phyloP scores from a whole-genome alignment of 2,113 vertebrate species.

The Dasyprocta punctata region DNA sequence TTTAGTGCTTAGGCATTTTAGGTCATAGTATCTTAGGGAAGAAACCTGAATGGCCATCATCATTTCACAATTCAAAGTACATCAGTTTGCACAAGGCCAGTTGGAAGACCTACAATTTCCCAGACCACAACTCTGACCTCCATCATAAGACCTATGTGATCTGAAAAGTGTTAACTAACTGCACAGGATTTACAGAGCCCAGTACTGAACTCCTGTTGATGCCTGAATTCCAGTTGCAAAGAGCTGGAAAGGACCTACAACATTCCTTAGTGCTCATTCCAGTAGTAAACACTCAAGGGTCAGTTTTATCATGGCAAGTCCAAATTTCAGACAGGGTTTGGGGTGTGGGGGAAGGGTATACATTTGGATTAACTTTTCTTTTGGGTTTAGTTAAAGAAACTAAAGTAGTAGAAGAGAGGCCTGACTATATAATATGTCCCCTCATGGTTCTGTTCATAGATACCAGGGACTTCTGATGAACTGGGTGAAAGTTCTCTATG shows the following conservation, averaged over 20 bases:
- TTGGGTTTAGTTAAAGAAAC: slow-evolving; percentile 40
- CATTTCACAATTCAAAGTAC: background rate
- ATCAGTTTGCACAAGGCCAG: background rate
- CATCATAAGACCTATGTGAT: background rate
- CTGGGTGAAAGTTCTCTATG: background rate
- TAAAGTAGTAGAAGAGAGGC: background rate
- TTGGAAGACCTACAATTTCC: background rate
- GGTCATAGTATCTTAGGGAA: background rate
- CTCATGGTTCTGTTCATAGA: background rate
- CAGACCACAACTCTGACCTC: background rate
- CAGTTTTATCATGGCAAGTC: background rate
- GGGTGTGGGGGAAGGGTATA: accelerated
- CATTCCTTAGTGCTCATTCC: background rate
- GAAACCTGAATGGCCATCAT: background rate
- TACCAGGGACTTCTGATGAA: background rate
- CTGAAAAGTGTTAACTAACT: background rate
- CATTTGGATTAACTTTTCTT: background rate
- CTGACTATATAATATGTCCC: background rate
- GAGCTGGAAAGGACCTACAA: background rate
- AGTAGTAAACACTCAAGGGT: background rate
- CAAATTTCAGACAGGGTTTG: background rate
- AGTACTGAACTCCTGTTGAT: background rate
- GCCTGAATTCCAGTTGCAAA: background rate
- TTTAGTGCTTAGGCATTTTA: background rate
- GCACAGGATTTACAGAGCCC: background rate